These are phyloP conservation scores for Pocillopora grandis DNA, from an alignment of 92 coral and sea anemone genomes.

Conservation along the genomic window DNA sequence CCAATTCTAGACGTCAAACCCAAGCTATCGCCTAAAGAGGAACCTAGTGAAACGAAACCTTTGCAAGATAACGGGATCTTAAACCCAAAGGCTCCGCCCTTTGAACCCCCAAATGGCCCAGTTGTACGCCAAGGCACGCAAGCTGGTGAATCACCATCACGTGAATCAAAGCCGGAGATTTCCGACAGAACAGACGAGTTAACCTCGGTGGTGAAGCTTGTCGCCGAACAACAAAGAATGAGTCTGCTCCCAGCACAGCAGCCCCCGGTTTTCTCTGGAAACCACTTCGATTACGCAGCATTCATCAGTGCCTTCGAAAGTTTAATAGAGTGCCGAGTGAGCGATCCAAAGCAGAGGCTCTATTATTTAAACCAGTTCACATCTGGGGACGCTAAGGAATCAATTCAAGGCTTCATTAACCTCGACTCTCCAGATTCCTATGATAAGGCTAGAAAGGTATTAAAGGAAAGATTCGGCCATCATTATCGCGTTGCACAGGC, in stretches of 20 bases:
- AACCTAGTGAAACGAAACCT: slow-evolving; percentile 22
- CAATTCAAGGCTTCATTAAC: slow-evolving; percentile 47
- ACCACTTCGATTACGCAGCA: no score
- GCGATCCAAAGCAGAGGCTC: slow-evolving; percentile 36
- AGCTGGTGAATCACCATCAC: no score
- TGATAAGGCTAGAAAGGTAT: slow-evolving; percentile 40
- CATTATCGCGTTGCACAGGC: slow-evolving; percentile 52
- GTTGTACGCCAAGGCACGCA: no score
- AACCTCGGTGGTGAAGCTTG: no score
- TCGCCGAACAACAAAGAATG: no score
- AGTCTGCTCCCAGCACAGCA: no score
- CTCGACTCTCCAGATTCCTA: slow-evolving; percentile 53
- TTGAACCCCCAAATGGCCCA: slow-evolving; percentile 32
- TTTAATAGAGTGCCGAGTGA: slow-evolving; percentile 42
- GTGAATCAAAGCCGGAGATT: no score
- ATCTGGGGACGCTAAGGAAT: slow-evolving; percentile 54
- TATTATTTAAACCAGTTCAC: slow-evolving; percentile 49
- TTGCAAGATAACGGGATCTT: slow-evolving; percentile 18
- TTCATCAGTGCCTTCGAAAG: slow-evolving; percentile 45
- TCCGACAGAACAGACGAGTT: no score
- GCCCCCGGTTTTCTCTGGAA: no score
- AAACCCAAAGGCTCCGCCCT: slow-evolving; percentile 29
- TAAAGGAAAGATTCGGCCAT: slow-evolving; percentile 54
- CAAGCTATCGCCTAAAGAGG: slow-evolving; percentile 22
- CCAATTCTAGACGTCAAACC: slow-evolving; percentile 24